phyloP scores from a whole-genome alignment of 2,113 vertebrate species.

The Rhinopithecus roxellana region DNA sequence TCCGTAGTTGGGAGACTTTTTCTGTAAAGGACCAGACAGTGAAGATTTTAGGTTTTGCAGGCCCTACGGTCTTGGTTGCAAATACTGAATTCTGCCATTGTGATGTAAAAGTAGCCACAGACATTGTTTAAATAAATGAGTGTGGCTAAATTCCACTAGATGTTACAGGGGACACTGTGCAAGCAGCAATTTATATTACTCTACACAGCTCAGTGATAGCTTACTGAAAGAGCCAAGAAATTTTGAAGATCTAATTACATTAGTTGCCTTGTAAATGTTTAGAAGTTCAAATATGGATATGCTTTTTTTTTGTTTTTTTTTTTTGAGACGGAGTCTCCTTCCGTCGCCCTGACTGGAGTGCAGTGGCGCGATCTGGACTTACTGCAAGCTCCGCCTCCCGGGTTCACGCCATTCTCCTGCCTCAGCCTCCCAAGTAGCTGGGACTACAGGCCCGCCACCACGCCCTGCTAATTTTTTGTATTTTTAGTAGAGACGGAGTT shows the following conservation, averaged over 20 bases:
- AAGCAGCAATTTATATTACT: not conserved
- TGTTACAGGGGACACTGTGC: not conserved
- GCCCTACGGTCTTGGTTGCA: not conserved
- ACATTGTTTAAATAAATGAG: not conserved
- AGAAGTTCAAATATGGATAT: constrained; percentile 14
- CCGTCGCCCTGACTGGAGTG: too few relatives aligned
- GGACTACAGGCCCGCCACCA: too few relatives aligned
- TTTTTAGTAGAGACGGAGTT: too few relatives aligned
- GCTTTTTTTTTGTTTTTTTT: not conserved
- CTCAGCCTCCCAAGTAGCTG: too few relatives aligned
- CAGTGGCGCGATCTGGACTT: too few relatives aligned
- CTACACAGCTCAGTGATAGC: not conserved
- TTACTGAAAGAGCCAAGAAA: not conserved
- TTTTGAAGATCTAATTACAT: constrained; percentile 9
- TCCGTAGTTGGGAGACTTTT: not conserved
- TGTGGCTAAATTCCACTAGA: not conserved
- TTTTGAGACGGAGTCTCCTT: too few relatives aligned
- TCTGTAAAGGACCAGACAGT: not conserved
- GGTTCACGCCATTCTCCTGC: too few relatives aligned
- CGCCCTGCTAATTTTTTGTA: too few relatives aligned
- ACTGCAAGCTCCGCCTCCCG: too few relatives aligned
- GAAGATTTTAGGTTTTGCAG: not conserved
- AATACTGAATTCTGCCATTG: not conserved
- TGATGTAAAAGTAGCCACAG: not conserved
- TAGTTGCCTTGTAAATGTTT: not conserved